These are phyloP conservation scores for Sebastes itinus DNA, from an alignment of 2,797 vertebrate genomes.

Conservation along the genomic window DNA sequence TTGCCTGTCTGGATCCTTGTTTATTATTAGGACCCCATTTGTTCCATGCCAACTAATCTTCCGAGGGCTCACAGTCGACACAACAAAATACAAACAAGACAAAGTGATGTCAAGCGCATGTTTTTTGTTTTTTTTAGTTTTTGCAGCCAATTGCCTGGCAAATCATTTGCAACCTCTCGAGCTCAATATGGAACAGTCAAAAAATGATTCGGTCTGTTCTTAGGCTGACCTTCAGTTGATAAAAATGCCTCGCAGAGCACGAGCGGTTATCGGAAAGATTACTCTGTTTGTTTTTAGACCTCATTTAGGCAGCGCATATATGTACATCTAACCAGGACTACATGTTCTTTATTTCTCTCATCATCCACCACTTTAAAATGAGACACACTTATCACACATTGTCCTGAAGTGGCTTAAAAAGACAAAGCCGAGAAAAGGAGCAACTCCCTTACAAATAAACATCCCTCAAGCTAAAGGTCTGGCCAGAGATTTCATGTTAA, in stretches of 20 bases:
- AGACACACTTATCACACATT: neutral
- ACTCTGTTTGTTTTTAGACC: conserved; percentile 30
- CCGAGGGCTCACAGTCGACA: conserved; percentile 54
- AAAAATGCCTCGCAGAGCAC: conserved; percentile 13
- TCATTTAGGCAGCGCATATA: neutral
- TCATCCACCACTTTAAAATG: conserved; percentile 15
- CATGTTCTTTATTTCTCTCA: conserved; percentile 3
- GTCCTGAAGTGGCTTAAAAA: neutral
- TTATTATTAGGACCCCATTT: conserved; percentile 69
- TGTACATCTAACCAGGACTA: neutral
- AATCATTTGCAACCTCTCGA: conserved; percentile 28
- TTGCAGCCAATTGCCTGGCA: conserved; percentile 23
- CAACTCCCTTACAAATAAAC: conserved; percentile 19
- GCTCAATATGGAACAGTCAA: neutral
- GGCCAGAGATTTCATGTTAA: conserved; percentile 24
- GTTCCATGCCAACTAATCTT: conserved; percentile 67
- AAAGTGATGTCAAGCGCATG: conserved; percentile 19
- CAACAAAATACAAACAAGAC: conserved; percentile 43
- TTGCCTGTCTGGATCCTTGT: conserved; percentile 35
- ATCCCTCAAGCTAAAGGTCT: conserved; percentile 9
- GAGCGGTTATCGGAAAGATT: conserved; percentile 32
- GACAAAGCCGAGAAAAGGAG: neutral
- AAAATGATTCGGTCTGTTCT: conserved; percentile 12
- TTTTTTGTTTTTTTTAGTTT: conserved; percentile 25
- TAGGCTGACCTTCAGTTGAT: conserved; percentile 31